Conservation (phyloP, 1,140 invertebrate species). For the Dryas iulia region DNA sequence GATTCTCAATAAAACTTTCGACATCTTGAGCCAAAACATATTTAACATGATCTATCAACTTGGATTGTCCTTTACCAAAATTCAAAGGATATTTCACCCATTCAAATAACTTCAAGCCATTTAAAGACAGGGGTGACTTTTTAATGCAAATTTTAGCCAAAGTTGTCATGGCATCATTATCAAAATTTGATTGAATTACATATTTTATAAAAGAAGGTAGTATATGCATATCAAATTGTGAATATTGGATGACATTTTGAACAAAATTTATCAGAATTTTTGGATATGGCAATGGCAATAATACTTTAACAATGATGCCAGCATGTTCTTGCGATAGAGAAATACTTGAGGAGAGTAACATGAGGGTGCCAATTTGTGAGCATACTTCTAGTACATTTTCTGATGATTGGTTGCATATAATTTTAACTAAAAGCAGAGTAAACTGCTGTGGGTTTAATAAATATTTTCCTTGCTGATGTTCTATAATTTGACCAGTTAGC, state of each 20-base stretch:
- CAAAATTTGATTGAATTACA: slow-evolving; percentile 80
- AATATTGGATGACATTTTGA: slow-evolving; percentile 83
- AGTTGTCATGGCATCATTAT: slow-evolving; percentile 81
- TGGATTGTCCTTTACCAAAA: slow-evolving; percentile 71
- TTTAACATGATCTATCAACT: slow-evolving; percentile 63
- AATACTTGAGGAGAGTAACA: slow-evolving; percentile 82
- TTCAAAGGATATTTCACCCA: slow-evolving; percentile 86
- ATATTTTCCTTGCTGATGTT: slow-evolving; percentile 83
- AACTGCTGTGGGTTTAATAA: slow-evolving; percentile 81
- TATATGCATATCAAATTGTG: slow-evolving; percentile 87
- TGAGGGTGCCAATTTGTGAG: slow-evolving; percentile 81
- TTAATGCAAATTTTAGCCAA: slow-evolving; percentile 84
- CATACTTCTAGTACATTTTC: slow-evolving; percentile 78
- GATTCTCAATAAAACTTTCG: slow-evolving; percentile 60
- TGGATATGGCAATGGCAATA: slow-evolving; percentile 80
- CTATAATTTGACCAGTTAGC: slow-evolving; percentile 82
- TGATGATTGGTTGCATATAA: slow-evolving; percentile 78
- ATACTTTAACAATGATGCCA: slow-evolving; percentile 82
- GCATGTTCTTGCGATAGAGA: slow-evolving; percentile 86
- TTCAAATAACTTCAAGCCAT: slow-evolving; percentile 80
- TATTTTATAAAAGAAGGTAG: slow-evolving; percentile 85
- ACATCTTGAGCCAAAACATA: slow-evolving; percentile 54
- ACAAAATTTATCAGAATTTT: slow-evolving; percentile 83
- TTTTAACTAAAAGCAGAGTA: slow-evolving; percentile 79
- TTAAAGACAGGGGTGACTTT: slow-evolving; percentile 84